Evolutionary conservation across 2,113 vertebrate genomes (phyloP).

Genomic region (Ctenomys sociabilis): DNA sequence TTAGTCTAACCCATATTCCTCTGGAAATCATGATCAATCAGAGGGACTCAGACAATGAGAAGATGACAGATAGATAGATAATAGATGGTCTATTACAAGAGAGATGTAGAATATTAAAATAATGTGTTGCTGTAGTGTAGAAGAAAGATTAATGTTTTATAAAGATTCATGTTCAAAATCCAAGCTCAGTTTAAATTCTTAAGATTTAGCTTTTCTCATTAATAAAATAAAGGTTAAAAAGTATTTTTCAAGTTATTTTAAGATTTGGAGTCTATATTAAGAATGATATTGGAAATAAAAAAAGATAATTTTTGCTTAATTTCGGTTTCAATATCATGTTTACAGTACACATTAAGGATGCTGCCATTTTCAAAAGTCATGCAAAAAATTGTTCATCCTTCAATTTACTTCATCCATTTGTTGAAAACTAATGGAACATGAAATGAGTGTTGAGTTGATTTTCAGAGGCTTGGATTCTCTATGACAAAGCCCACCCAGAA

Average conservation of each 20-base stretch:
- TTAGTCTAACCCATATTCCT: neutral
- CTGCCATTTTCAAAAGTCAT: neutral
- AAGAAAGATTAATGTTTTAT: neutral
- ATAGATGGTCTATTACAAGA: neutral
- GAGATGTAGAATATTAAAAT: neutral
- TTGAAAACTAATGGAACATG: neutral
- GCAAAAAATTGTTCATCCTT: neutral
- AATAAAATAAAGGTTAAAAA: conserved; percentile 22
- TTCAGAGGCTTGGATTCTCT: neutral
- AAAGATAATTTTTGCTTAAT: neutral
- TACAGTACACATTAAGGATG: neutral
- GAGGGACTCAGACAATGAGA: neutral
- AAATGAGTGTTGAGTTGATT: neutral
- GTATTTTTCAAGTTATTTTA: conserved; percentile 14
- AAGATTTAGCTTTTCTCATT: neutral
- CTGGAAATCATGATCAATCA: neutral
- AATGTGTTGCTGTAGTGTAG: neutral
- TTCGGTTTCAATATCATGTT: neutral
- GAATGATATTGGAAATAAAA: neutral
- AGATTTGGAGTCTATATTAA: neutral
- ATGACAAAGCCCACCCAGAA: neutral
- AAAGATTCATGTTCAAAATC: neutral
- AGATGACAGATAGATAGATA: neutral
- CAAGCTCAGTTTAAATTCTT: neutral
- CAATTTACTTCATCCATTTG: neutral